Percentiles rank a stretch among this genome's conserved stretches.
These are phyloP conservation scores for Tupaia chinensis DNA, from an alignment of 2,113 vertebrate species.

Conservation along the genomic window DNA sequence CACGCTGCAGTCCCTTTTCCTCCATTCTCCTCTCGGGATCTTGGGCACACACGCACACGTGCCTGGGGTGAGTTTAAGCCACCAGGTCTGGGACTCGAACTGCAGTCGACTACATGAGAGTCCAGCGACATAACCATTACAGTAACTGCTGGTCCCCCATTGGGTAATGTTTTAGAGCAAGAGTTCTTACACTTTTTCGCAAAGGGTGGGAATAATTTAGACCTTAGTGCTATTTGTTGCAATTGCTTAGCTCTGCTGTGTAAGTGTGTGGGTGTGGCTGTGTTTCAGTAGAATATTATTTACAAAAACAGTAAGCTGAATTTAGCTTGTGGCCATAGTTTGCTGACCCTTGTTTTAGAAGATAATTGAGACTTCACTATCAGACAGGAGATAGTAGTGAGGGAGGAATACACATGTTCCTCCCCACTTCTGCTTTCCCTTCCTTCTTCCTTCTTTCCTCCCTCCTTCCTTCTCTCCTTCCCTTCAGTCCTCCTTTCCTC, in stretches of 20 bases:
- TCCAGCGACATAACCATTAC: too few species aligned
- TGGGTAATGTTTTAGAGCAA: not conserved
- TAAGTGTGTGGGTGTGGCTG: not conserved
- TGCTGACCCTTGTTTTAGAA: not conserved
- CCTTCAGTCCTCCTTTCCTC: too few species aligned
- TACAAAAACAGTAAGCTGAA: not conserved
- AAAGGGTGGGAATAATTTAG: not conserved
- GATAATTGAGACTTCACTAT: not conserved
- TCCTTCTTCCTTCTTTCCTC: not conserved
- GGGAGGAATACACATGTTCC: not conserved
- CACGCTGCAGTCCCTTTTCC: too few species aligned
- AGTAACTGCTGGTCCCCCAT: too few species aligned
- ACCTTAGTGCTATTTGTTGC: not conserved
- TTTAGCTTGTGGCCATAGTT: not conserved
- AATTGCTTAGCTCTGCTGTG: not conserved
- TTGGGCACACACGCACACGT: too few species aligned
- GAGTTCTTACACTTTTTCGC: not conserved
- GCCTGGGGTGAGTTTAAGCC: too few species aligned
- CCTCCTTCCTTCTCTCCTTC: rapidly evolving
- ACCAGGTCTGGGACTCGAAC: too few species aligned
- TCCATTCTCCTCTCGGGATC: too few species aligned
- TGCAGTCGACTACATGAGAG: too few species aligned
- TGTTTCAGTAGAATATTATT: not conserved
- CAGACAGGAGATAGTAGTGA: not conserved
- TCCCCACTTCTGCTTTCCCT: rapidly evolving